These are phyloP conservation scores for Tapirus indicus DNA, from an alignment of 2,797 vertebrate species.

Conservation along the genomic window DNA sequence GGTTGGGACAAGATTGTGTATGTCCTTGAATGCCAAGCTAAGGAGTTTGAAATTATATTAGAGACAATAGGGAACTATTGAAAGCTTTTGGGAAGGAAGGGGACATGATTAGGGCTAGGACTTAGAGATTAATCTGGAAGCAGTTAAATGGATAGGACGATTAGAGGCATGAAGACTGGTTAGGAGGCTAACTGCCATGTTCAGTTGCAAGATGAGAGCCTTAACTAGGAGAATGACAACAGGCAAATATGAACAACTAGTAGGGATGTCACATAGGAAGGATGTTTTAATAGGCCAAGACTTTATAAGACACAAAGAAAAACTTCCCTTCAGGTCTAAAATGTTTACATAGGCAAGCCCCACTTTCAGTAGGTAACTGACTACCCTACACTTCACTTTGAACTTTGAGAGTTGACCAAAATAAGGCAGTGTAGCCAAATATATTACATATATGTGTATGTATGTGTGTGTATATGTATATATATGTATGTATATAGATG, in stretches of 20 bases:
- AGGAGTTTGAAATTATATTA: neutral
- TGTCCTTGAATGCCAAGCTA: neutral
- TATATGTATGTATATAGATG: neutral
- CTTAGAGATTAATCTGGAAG: slow-evolving; percentile 9
- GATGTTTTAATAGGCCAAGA: neutral
- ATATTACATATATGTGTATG: neutral
- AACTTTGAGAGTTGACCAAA: slow-evolving; percentile 3
- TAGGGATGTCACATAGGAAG: neutral
- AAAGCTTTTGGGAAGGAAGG: neutral
- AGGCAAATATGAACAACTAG: neutral
- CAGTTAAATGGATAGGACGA: neutral
- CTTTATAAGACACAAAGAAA: neutral
- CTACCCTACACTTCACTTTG: neutral
- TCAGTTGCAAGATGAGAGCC: neutral
- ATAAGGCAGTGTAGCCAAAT: neutral
- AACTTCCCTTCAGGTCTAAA: slow-evolving; percentile 18
- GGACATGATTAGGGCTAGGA: neutral
- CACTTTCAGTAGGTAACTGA: slow-evolving; percentile 21
- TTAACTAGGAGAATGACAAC: neutral
- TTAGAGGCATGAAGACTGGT: neutral
- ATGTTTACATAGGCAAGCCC: neutral
- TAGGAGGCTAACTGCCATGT: neutral
- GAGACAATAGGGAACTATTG: neutral
- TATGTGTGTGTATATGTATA: neutral
- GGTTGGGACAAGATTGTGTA: neutral